Evolutionary conservation across 2,888 invertebrate species (phyloP).

Genomic region (Lithophane socia): DNA sequence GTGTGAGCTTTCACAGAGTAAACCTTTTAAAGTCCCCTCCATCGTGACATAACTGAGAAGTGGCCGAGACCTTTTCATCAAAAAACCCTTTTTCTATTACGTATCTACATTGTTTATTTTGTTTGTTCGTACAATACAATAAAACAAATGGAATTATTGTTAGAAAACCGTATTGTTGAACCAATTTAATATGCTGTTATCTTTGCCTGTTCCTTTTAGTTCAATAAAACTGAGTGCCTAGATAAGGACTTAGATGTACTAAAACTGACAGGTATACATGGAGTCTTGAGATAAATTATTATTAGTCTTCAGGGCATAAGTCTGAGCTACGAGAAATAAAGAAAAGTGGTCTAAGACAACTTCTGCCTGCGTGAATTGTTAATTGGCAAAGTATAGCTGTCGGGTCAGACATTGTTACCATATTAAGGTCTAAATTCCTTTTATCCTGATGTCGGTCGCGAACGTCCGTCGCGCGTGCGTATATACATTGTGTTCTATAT

Average conservation of each 20-base stretch:
- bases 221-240: not conserved
- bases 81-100: conserved; percentile 50
- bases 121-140: conserved; percentile 30
- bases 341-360: not conserved
- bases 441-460: no score
- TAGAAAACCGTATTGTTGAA: conserved; percentile 14
- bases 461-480: no score
- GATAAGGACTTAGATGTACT: not conserved
- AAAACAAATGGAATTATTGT: conserved; percentile 36
- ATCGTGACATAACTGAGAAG: conserved; percentile 8
- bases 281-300: not conserved
- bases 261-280: not conserved
- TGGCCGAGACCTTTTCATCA: conserved; percentile 47
- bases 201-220: not conserved
- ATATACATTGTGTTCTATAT: no score
- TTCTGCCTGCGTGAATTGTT: not conserved
- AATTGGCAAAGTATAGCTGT: not conserved
- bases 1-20: not conserved
- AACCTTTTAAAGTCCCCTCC: conserved; percentile 13
- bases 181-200: conserved; percentile 19
- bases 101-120: conserved; percentile 31
- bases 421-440: no score
- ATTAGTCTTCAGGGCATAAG: not conserved
- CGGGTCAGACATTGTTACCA: not conserved
- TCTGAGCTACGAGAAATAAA: not conserved